phyloP scores from a whole-genome alignment of 2,888 invertebrate species.

The Patella pellucida region DNA sequence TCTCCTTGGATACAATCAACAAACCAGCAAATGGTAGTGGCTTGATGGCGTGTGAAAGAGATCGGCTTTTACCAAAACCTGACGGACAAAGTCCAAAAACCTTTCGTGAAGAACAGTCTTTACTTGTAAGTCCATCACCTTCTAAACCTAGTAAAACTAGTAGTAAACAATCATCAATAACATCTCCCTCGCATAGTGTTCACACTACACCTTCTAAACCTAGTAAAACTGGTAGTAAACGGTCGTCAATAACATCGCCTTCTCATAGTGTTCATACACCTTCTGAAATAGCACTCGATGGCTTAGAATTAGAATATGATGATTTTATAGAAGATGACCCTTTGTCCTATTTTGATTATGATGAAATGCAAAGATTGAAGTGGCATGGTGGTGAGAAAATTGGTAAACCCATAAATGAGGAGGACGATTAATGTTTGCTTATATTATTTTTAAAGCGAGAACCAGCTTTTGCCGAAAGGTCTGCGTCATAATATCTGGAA shows the following conservation, averaged over 20 bases:
- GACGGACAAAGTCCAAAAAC: conserved; percentile 64
- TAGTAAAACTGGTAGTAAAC: conserved; percentile 45
- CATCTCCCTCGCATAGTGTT: no score
- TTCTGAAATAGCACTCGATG: conserved; percentile 47
- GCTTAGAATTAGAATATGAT: conserved; percentile 61
- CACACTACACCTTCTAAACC: conserved; percentile 49
- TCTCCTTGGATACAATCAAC: conserved; percentile 26
- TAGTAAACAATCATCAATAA: conserved; percentile 46
- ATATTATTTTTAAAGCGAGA: no score
- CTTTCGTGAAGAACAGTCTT: conserved; percentile 36
- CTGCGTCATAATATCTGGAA: no score
- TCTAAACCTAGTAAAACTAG: conserved; percentile 50
- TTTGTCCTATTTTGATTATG: conserved; percentile 61
- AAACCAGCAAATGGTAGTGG: neutral
- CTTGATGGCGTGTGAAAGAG: conserved; percentile 42
- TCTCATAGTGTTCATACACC: conserved; percentile 58
- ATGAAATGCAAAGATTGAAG: conserved; percentile 55
- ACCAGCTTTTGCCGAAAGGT: no score
- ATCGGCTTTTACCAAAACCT: conserved; percentile 57
- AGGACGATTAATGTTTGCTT: neutral
- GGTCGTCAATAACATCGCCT: conserved; percentile 54
- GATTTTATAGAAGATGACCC: conserved; percentile 65
- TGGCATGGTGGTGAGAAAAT: conserved; percentile 61
- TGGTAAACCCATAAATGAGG: conserved; percentile 32
- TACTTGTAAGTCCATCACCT: conserved; percentile 24